Conservation (phyloP, 2,113 vertebrate species). For the Motacilla alba region DNA sequence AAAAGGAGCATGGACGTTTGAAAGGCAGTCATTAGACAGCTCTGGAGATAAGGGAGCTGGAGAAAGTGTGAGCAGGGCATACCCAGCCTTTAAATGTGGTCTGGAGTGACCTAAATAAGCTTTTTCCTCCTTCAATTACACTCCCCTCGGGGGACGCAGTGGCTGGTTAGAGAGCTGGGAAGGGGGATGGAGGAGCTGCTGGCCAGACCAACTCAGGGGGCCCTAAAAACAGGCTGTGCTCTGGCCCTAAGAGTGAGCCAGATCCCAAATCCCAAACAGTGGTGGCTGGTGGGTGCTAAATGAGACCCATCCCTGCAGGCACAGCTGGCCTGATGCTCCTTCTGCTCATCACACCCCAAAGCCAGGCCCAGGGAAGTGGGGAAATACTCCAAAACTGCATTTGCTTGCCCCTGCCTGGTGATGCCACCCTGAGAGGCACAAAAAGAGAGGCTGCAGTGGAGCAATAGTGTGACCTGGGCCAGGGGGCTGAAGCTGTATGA, state of each 20-base stretch:
- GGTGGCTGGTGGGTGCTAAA: neutral
- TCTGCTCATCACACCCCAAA: neutral
- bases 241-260: neutral
- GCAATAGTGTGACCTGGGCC: neutral
- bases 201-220: neutral
- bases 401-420: neutral
- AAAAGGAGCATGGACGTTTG: neutral
- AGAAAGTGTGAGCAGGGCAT: neutral
- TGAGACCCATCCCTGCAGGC: neutral
- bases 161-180: neutral
- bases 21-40: neutral
- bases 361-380: neutral
- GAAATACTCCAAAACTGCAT: neutral
- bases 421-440: neutral
- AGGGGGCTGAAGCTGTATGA: neutral
- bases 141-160: neutral
- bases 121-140: neutral
- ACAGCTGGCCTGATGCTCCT: neutral
- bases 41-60: neutral
- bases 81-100: neutral
- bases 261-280: neutral
- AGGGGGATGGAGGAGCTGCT: neutral
- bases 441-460: neutral
- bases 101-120: constrained; percentile 21
- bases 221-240: fast-evolving